These are phyloP conservation scores for Heliothis subflexa DNA, from an alignment of 1,140 invertebrate genomes.

Conservation along the genomic window DNA sequence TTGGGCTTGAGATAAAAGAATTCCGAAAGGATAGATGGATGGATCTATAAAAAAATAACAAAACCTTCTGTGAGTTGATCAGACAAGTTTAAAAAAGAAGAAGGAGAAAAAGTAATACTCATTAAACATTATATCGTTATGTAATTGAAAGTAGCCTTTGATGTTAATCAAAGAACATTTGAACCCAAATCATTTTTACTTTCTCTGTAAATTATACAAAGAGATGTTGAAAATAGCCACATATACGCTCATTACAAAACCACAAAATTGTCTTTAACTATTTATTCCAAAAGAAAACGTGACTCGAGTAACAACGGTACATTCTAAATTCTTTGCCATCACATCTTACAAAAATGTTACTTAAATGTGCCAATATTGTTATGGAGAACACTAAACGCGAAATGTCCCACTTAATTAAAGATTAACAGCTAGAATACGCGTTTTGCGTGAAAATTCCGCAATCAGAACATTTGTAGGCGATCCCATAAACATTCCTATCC, in stretches of 20 bases:
- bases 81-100: no score
- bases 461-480: not conserved
- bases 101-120: no score
- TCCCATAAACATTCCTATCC: not conserved
- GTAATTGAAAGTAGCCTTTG: no score
- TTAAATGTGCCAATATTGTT: slow-evolving; percentile 8
- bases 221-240: not conserved
- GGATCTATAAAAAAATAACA: no score
- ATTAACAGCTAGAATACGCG: slow-evolving; percentile 1
- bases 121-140: no score
- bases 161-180: no score
- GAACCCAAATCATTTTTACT: not conserved
- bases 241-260: not conserved
- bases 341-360: not conserved
- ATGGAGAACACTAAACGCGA: not conserved
- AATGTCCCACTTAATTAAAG: not conserved
- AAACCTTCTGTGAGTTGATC: no score
- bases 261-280: not conserved
- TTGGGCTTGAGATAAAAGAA: not conserved
- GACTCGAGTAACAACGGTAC: not conserved
- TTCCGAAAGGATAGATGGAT: not conserved
- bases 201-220: not conserved
- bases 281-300: not conserved
- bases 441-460: not conserved
- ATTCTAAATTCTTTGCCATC: not conserved